phyloP scores from a whole-genome alignment of 2,888 invertebrate genomes.

The Nomada ruficornis region DNA sequence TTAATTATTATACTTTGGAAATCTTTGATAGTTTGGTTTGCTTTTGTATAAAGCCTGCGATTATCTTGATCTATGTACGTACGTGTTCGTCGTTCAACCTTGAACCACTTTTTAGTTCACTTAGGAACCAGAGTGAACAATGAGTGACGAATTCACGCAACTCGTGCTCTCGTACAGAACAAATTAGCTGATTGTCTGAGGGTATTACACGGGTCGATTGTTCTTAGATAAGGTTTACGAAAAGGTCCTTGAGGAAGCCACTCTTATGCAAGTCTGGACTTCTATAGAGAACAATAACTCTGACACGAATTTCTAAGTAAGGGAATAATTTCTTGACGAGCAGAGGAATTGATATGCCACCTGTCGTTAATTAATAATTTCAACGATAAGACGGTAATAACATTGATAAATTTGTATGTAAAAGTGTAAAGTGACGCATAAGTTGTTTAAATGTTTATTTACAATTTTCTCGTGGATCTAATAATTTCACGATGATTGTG shows the following conservation, averaged over 20 bases:
- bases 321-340: background rate
- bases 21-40: slow-evolving; percentile 1
- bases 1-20: background rate
- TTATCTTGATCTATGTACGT: background rate
- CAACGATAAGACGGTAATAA: too few relatives aligned
- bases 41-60: background rate
- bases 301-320: background rate
- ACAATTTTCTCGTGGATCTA: too few relatives aligned
- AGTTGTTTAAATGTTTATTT: too few relatives aligned
- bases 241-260: background rate
- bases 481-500: too few relatives aligned
- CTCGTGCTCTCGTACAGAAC: background rate
- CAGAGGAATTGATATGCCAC: background rate
- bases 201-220: background rate
- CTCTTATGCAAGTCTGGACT: background rate
- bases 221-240: background rate
- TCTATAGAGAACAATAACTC: background rate
- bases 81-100: background rate
- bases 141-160: slow-evolving; percentile 5
- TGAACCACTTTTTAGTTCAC: background rate
- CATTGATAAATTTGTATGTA: too few relatives aligned
- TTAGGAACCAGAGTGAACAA: slow-evolving; percentile 8
- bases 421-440: too few relatives aligned
- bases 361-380: background rate
- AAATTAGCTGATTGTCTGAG: slow-evolving; percentile 2